Conservation (phyloP, 37 sponge, comb jelly and placozoan genomes). For the Tethya wilhelma region DNA sequence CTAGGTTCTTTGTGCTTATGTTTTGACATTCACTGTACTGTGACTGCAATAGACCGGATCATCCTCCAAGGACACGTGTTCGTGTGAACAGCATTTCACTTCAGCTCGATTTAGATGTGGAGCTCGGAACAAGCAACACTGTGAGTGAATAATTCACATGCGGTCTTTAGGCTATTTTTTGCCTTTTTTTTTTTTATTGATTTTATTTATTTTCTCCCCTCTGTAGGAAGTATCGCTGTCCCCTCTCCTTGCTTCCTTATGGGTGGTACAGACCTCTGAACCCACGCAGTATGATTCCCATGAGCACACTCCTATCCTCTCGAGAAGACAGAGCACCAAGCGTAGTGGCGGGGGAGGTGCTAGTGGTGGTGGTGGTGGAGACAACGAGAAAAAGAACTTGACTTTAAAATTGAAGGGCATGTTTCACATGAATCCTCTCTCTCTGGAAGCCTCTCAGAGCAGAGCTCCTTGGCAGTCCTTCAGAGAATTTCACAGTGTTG, state of each 20-base stretch:
- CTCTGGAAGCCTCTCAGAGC: background rate
- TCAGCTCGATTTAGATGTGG: slow-evolving; percentile 58
- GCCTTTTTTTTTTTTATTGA: background rate
- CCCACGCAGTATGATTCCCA: too few relatives aligned
- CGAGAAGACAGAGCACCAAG: background rate
- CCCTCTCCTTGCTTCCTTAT: slow-evolving; percentile 47
- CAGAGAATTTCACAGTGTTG: slow-evolving; percentile 37
- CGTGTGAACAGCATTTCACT: slow-evolving; percentile 39
- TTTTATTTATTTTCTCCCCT: background rate
- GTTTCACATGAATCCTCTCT: background rate
- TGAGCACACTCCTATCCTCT: background rate
- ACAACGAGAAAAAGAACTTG: background rate
- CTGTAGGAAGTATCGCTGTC: slow-evolving; percentile 71
- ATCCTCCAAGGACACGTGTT: slow-evolving; percentile 7
- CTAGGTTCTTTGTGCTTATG: too few relatives aligned
- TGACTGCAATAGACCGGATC: background rate
- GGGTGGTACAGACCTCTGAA: slow-evolving; percentile 21
- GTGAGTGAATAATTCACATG: background rate
- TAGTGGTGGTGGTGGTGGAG: too few relatives aligned
- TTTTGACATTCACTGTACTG: too few relatives aligned
- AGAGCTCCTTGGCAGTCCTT: background rate
- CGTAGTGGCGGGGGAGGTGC: background rate
- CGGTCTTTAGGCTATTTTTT: background rate
- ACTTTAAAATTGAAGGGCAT: background rate
- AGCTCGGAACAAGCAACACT: slow-evolving; percentile 17